Evolutionary conservation across 2,113 vertebrate species (phyloP).

Genomic region (Coracopsis vasa): DNA sequence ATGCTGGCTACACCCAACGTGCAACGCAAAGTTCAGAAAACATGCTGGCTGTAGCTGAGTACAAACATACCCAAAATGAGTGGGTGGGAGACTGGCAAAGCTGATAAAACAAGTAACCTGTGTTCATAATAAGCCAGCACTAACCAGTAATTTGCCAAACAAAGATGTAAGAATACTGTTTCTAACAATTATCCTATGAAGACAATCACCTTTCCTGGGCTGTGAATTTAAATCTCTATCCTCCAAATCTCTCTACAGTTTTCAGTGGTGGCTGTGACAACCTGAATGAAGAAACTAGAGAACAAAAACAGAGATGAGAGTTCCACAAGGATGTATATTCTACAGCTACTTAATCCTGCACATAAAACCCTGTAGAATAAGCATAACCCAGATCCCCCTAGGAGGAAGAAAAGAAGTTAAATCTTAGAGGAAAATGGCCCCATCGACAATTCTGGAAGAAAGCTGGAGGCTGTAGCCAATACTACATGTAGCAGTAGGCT

Average conservation of each 20-base stretch:
- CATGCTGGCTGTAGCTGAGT: background rate
- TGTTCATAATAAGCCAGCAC: background rate
- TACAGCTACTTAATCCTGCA: background rate
- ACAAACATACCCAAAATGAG: background rate
- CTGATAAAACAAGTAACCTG: background rate
- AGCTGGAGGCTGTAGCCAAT: background rate
- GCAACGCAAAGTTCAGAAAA: background rate
- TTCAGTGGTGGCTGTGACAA: background rate
- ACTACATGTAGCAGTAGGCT: background rate
- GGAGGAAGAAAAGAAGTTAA: background rate
- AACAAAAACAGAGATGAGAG: background rate
- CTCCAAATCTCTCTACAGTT: background rate
- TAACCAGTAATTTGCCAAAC: background rate
- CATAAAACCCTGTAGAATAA: background rate
- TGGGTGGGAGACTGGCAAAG: background rate
- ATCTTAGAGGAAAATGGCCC: background rate
- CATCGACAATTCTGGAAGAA: background rate
- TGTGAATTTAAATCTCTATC: background rate
- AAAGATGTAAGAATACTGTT: background rate
- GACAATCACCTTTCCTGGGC: background rate
- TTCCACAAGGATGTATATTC: background rate
- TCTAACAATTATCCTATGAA: background rate
- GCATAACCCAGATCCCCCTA: background rate
- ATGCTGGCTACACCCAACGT: background rate
- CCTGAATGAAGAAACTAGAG: background rate